phyloP scores from a whole-genome alignment of 2,113 vertebrate genomes.

The Pachycephala philippinensis region DNA sequence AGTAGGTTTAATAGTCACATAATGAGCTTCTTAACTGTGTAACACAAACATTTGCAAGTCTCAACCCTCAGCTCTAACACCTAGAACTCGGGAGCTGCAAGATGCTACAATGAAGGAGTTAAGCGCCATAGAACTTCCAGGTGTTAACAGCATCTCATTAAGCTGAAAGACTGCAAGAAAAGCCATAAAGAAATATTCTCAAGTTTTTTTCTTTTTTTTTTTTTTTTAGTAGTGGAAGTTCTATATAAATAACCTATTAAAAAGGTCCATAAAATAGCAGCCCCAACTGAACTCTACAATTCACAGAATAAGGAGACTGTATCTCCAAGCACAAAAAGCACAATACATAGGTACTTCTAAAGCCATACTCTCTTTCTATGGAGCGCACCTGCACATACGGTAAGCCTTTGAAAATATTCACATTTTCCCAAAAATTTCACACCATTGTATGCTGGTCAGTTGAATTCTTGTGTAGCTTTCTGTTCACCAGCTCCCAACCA shows the following conservation, averaged over 20 bases:
- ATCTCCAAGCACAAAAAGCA: background rate
- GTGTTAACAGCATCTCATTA: background rate
- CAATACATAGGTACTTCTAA: background rate
- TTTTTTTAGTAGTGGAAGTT: background rate
- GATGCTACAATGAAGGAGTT: background rate
- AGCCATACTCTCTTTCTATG: background rate
- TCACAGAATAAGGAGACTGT: background rate
- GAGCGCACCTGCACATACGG: accelerated
- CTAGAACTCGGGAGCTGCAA: background rate
- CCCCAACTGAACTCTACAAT: background rate
- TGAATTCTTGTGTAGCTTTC: background rate
- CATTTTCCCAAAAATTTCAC: accelerated
- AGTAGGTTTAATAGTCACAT: background rate
- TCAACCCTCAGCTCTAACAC: background rate
- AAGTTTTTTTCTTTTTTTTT: background rate
- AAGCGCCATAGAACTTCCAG: background rate
- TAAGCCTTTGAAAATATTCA: background rate
- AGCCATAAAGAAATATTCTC: background rate
- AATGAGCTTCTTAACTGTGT: background rate
- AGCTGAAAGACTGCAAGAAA: background rate
- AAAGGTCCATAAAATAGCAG: background rate
- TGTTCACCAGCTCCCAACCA: background rate
- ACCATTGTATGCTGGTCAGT: accelerated
- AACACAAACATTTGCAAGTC: background rate
- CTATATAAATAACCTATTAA: background rate